Evolutionary conservation across 2,113 vertebrate genomes (phyloP).

Genomic region (Microtus montanus): DNA sequence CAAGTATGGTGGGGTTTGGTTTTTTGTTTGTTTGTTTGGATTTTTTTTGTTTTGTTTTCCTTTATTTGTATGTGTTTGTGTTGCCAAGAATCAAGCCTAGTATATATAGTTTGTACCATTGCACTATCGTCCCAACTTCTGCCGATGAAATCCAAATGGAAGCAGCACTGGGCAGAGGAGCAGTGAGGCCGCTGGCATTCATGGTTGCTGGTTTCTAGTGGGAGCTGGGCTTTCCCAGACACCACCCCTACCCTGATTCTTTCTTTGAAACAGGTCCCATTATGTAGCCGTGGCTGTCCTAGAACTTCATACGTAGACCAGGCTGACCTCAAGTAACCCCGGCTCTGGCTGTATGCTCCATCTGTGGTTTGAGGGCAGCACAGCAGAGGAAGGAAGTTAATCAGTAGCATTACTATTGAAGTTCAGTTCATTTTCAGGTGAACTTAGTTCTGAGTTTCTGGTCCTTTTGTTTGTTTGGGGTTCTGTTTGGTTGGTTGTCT

Average conservation of each 20-base stretch:
- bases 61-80: neutral
- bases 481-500: neutral
- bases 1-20: neutral
- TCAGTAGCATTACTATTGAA: neutral
- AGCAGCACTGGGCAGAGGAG: neutral
- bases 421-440: neutral
- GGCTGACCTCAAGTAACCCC: neutral
- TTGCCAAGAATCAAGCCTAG: neutral
- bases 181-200: neutral
- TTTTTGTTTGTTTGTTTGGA: neutral
- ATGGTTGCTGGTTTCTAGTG: no score
- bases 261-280: neutral
- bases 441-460: conserved; percentile 48
- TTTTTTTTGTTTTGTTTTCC: neutral
- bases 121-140: neutral
- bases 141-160: neutral
- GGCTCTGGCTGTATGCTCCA: neutral
- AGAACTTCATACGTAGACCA: neutral
- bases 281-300: neutral
- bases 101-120: neutral
- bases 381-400: neutral
- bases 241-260: neutral
- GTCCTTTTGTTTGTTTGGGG: neutral
- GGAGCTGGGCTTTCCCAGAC: neutral
- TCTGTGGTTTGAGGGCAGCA: neutral